These are phyloP conservation scores for Pagetopsis macropterus DNA, from an alignment of 2,797 vertebrate species.

Conservation along the genomic window DNA sequence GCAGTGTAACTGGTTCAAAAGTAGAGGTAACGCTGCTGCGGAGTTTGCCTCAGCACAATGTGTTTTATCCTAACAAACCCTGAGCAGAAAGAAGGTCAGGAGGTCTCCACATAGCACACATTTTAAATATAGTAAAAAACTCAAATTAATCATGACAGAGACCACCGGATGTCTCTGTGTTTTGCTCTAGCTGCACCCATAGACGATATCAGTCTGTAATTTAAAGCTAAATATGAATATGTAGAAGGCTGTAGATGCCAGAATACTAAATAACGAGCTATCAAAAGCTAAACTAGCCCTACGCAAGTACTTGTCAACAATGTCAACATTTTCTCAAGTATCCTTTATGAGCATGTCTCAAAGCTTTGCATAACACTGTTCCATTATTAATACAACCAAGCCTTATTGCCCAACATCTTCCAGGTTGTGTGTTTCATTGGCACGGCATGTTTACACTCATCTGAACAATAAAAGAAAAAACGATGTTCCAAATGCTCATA, in stretches of 20 bases:
- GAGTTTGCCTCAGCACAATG: background rate
- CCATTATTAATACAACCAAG: conserved; percentile 28
- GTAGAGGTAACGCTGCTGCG: conserved; percentile 7
- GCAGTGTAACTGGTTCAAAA: conserved; percentile 25
- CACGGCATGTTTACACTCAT: conserved; percentile 50
- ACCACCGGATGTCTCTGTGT: background rate
- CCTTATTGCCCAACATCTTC: conserved; percentile 44
- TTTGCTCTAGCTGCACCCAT: background rate
- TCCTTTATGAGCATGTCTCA: conserved; percentile 40
- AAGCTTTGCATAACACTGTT: conserved; percentile 38
- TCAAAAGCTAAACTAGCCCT: conserved; percentile 17
- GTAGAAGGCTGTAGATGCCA: conserved; percentile 4
- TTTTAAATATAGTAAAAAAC: conserved; percentile 11
- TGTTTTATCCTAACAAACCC: conserved; percentile 36
- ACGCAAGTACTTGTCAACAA: conserved; percentile 24
- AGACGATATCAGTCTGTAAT: background rate
- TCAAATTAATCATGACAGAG: background rate
- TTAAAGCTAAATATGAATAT: conserved; percentile 14
- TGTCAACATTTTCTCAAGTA: conserved; percentile 45
- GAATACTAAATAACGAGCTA: conserved; percentile 15
- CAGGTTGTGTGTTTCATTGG: conserved; percentile 39
- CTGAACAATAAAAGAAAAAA: conserved; percentile 48
- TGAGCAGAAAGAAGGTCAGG: conserved; percentile 18
- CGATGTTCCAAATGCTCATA: conserved; percentile 24
- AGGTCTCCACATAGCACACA: conserved; percentile 2